Evolutionary conservation across 1,140 invertebrate genomes (phyloP).

Genomic region (Euborellia annulipes): DNA sequence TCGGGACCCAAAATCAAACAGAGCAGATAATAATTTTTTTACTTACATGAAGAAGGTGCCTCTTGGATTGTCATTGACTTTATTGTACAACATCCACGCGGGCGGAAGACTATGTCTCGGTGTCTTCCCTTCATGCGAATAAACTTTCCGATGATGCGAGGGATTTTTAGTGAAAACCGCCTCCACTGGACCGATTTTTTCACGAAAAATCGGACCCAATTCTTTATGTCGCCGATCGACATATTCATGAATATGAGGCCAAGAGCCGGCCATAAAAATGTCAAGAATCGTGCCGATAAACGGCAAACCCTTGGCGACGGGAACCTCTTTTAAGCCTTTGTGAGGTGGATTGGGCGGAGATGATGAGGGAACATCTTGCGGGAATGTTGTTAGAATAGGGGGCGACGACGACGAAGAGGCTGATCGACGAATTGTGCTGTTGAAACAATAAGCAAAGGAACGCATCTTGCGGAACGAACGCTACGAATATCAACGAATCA

Average conservation of each 20-base stretch:
- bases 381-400: too few relatives aligned
- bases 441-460: too few relatives aligned
- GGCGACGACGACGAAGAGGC: too few relatives aligned
- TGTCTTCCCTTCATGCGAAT: constrained; percentile 57
- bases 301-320: constrained; percentile 32
- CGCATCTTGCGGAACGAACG: too few relatives aligned
- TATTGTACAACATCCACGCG: constrained; percentile 64
- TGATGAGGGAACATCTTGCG: too few relatives aligned
- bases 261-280: constrained; percentile 32
- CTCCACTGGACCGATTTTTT: constrained; percentile 44
- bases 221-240: constrained; percentile 53
- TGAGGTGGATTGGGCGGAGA: too few relatives aligned
- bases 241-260: constrained; percentile 48
- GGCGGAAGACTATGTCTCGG: constrained; percentile 66
- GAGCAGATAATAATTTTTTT: too few relatives aligned
- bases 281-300: constrained; percentile 37
- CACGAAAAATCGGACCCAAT: constrained; percentile 57
- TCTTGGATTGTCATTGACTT: constrained; percentile 46
- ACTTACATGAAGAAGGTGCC: constrained; percentile 77
- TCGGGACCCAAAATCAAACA: too few relatives aligned
- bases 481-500: too few relatives aligned
- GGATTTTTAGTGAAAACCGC: constrained; percentile 56
- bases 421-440: too few relatives aligned
- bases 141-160: constrained; percentile 49
- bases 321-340: too few relatives aligned